Percentiles rank a stretch among this genome's conserved stretches.
phyloP scores from a whole-genome alignment of 2,113 vertebrate genomes.

The Silurus meridionalis region DNA sequence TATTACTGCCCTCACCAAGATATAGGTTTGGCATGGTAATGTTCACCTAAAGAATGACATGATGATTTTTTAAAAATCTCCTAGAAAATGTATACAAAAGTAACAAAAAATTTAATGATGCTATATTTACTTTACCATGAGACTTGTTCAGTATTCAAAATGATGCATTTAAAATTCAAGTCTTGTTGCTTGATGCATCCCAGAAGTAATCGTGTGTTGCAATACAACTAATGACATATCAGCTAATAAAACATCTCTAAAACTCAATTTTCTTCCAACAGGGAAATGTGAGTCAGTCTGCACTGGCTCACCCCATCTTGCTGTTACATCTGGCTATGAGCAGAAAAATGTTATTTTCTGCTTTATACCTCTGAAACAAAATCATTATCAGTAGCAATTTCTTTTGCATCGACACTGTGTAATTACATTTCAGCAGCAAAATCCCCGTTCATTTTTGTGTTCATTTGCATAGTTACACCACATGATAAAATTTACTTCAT shows the following conservation, averaged over 20 bases:
- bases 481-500: too few species aligned
- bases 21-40: background rate
- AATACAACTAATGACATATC: background rate
- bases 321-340: background rate
- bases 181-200: background rate
- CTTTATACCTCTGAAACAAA: background rate
- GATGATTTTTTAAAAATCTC: background rate
- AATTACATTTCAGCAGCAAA: background rate
- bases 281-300: background rate
- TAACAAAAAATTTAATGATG: background rate
- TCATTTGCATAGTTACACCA: too few species aligned
- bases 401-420: background rate
- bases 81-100: background rate
- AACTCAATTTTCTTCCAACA: background rate
- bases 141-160: background rate
- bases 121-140: background rate
- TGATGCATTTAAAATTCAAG: background rate
- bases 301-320: background rate
- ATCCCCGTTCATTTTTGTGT: too few species aligned
- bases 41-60: background rate
- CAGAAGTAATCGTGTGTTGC: background rate
- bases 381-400: background rate
- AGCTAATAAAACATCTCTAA: slow-evolving; percentile 12
- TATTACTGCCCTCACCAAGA: background rate
- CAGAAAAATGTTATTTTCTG: background rate